phyloP scores from a whole-genome alignment of 2,113 vertebrate species.

The Pyrgilauda ruficollis region DNA sequence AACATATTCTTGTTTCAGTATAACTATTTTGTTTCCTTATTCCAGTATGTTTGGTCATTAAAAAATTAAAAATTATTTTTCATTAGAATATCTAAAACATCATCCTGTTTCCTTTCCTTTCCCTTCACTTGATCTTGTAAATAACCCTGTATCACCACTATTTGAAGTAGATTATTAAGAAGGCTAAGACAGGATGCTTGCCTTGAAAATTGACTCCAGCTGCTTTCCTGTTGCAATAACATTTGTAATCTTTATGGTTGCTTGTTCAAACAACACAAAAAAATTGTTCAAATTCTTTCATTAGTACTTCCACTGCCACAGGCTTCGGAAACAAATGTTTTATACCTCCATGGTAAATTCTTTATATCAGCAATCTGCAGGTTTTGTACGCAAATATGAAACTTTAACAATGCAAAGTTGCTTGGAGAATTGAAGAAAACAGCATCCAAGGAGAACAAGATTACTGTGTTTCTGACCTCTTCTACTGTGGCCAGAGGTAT shows the following conservation, averaged over 20 bases:
- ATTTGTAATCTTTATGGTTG: not conserved
- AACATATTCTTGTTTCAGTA: not conserved
- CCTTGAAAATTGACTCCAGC: not conserved
- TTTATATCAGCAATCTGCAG: not conserved
- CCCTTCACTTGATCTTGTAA: not conserved
- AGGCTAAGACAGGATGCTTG: not conserved
- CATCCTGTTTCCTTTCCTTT: not conserved
- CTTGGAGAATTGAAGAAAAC: not conserved
- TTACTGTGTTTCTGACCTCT: not conserved
- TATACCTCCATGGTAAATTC: not conserved
- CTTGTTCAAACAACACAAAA: not conserved
- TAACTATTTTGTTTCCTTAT: not conserved
- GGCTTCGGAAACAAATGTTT: not conserved
- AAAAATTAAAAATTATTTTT: not conserved
- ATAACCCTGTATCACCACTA: not conserved
- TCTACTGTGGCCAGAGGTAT: not conserved
- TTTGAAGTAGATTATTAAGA: not conserved
- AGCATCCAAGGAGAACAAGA: not conserved
- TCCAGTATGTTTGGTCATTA: not conserved
- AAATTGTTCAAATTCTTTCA: not conserved
- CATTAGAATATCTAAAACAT: not conserved
- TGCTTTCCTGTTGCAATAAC: not conserved
- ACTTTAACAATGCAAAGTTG: not conserved
- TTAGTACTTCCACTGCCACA: not conserved
- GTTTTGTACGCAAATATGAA: not conserved